Base-by-base conservation (phyloP, 2,888 invertebrate genomes). In the Trissoscelio sp. region DNA sequence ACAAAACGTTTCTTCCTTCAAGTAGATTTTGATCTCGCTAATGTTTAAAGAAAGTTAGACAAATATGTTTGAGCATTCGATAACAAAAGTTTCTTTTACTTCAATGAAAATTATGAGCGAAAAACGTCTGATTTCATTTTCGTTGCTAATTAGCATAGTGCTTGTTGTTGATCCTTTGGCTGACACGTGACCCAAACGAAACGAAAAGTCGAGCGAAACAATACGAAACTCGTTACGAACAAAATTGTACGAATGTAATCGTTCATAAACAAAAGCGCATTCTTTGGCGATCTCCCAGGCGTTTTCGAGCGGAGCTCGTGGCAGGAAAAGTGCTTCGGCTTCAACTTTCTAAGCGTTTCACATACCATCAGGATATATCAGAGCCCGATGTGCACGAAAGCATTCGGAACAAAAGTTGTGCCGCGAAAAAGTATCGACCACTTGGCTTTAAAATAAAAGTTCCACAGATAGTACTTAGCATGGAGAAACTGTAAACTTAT, bases 321-420 rank as follows among this genome's bases (percentile, higher is more conserved):
- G 83, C 81, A 82, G 86, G 85, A 88, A 88, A 88, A 88, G 88
- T 86, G 85, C 83, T 83, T 82, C 82, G 85, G 79, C 77, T 83
- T 84, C 85, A 87, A 88, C 87, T 87, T 88, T 88, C 88, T 88
- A 88, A 86, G 86, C 85, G 82, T 86, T 86, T 86, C 86, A 84
- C 86, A 85, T 84, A 75, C 70, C 69, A 82, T 83, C 81, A 74
- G 80, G 81, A 79, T 70, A 83, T 82, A 82, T 85, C 79, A 69
- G 80, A 72, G 73, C 73, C 51, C 73, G 77, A 62, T 72, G 72
- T 44, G 77, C 81, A 78, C 55, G 69, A 55, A 69, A 78, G 77
- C 81, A 73, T 72, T 81, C 55, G 67, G 28, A 70, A 73, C 77
- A 46, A 72, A 81, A 81, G 60, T 81, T 66, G 44, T 55, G 42